Percentiles rank a stretch among this genome's conserved stretches.
These are phyloP conservation scores for Zalophus californianus DNA, from an alignment of 2,797 vertebrate species.

Conservation along the genomic window DNA sequence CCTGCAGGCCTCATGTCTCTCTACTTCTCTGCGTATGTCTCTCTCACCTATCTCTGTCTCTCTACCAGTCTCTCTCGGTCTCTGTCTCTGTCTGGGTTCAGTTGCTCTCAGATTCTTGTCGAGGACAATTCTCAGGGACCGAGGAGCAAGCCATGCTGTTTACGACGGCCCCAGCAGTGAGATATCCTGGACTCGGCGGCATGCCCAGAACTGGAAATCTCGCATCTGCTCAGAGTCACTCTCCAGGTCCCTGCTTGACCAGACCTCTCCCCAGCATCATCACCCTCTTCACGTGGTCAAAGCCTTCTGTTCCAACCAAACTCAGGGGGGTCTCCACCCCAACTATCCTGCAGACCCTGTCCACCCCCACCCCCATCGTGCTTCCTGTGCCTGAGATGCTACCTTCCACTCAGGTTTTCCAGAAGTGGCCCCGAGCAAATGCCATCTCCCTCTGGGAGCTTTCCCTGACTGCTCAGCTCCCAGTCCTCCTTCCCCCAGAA, in stretches of 20 bases:
- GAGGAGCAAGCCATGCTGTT: neutral
- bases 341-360: no score
- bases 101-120: neutral
- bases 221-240: neutral
- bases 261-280: neutral
- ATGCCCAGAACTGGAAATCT: neutral
- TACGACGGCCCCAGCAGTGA: neutral
- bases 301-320: neutral
- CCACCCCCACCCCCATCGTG: no score
- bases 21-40: fast-evolving
- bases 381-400: fast-evolving
- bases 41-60: neutral
- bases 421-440: neutral
- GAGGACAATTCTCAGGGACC: neutral
- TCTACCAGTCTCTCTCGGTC: no score
- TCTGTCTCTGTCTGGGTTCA: neutral
- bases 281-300: neutral
- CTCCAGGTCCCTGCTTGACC: fast-evolving
- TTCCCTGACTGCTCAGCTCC: neutral
- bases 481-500: neutral
- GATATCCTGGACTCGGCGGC: neutral
- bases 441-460: neutral
- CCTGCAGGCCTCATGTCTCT: neutral
- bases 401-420: neutral
- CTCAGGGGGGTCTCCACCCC: no score